A percentile compares a stretch with the other conserved stretches of the same genome.
These are phyloP conservation scores for Rhopalosiphum padi DNA, from an alignment of 1,140 invertebrate species.

Conservation along the genomic window DNA sequence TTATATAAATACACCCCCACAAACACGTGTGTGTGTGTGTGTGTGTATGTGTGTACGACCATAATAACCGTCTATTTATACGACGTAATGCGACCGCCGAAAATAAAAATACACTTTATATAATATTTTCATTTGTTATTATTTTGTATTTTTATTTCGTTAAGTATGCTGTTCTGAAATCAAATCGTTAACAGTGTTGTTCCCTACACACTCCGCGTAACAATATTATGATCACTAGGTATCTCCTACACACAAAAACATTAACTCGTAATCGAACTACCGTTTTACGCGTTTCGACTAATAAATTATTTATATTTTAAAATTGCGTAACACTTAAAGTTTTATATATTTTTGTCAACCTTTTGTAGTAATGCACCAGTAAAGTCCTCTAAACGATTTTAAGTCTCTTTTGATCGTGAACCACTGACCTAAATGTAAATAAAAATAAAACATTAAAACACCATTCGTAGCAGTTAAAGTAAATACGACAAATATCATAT, in stretches of 20 bases:
- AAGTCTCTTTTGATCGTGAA: not conserved
- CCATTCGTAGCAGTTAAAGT: not conserved
- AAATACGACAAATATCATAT: not conserved
- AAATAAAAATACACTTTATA: not conserved
- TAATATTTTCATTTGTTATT: no score
- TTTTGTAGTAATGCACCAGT: not conserved
- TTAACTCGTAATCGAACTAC: not conserved
- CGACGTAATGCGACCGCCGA: not conserved
- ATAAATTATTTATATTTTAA: not conserved
- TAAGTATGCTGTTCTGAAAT: no score
- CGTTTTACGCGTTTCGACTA: not conserved
- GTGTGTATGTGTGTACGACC: no score
- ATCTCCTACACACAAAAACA: not conserved
- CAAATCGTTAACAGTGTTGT: not conserved
- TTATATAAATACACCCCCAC: not conserved
- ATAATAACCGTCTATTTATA: not conserved
- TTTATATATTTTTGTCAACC: not conserved
- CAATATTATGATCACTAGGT: not conserved
- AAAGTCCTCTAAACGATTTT: not conserved
- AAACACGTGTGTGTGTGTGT: not conserved
- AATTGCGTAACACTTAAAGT: not conserved
- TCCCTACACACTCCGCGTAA: not conserved
- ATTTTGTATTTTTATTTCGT: not conserved
- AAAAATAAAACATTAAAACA: not conserved
- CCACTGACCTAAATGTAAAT: not conserved